These are phyloP conservation scores for Nudaria mundana DNA, from an alignment of 2,888 invertebrate genomes.

Conservation along the genomic window DNA sequence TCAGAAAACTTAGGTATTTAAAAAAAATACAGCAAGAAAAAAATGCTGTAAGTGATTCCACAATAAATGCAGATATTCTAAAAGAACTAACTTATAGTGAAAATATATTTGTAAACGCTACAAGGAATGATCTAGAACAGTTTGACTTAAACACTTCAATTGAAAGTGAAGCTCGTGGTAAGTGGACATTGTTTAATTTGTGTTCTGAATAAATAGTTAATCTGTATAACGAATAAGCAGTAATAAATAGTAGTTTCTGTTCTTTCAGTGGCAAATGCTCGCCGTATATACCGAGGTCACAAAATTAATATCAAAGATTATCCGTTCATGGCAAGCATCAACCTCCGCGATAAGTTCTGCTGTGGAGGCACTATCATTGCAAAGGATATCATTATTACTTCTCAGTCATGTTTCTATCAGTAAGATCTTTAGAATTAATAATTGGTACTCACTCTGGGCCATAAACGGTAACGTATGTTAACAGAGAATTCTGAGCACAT, in stretches of 20 bases:
- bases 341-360: conserved; percentile 30
- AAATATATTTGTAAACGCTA: neutral
- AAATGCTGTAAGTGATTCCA: neutral
- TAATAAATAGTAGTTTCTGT: neutral
- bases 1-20: conserved; percentile 21
- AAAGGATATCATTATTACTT: conserved; percentile 43
- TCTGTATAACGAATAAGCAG: no score
- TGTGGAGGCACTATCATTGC: conserved; percentile 46
- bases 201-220: no score
- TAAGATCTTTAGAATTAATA: neutral
- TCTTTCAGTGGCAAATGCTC: neutral
- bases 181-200: no score
- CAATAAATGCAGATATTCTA: neutral
- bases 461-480: neutral
- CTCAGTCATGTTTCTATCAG: conserved; percentile 44
- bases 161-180: no score
- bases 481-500: neutral
- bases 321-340: conserved; percentile 45
- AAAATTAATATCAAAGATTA: conserved; percentile 27
- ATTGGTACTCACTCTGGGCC: neutral
- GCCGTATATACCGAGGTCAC: conserved; percentile 15
- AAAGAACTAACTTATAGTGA: neutral
- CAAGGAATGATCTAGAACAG: neutral
- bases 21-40: neutral
- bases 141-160: neutral